A percentile compares a stretch with the other conserved stretches of the same genome.
These are phyloP conservation scores for Tetragnatha montana DNA, from an alignment of 2,888 invertebrate species.

Conservation along the genomic window DNA sequence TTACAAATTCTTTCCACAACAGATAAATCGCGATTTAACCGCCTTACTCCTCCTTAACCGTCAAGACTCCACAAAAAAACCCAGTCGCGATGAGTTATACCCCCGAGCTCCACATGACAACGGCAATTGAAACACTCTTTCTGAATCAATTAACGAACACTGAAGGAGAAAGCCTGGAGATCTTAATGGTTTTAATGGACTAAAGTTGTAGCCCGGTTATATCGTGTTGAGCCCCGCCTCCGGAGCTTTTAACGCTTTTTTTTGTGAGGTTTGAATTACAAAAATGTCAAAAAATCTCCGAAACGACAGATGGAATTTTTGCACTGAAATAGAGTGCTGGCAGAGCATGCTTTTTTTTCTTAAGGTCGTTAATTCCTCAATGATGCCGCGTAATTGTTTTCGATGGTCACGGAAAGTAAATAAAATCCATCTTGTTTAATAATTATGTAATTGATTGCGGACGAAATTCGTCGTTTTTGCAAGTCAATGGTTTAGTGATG, in stretches of 20 bases:
- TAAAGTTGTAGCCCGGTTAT: slow-evolving; percentile 37
- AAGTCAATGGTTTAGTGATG: not conserved
- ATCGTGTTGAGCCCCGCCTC: slow-evolving; percentile 20
- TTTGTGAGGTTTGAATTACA: slow-evolving; percentile 10
- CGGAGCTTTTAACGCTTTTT: slow-evolving; percentile 19
- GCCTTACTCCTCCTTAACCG: too few relatives aligned
- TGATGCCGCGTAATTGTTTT: not conserved
- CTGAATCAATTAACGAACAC: not conserved
- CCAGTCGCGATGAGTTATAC: not conserved
- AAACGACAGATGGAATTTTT: not conserved
- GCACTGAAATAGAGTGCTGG: slow-evolving; percentile 12
- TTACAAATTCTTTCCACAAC: too few relatives aligned
- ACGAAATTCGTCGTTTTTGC: not conserved
- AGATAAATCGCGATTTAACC: too few relatives aligned
- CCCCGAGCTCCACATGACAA: not conserved
- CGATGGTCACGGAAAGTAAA: slow-evolving; percentile 24
- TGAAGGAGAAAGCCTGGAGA: not conserved
- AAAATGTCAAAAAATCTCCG: slow-evolving; percentile 1
- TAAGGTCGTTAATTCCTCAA: slow-evolving; percentile 21
- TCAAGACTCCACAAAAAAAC: too few relatives aligned
- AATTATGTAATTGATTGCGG: not conserved
- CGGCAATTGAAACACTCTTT: not conserved
- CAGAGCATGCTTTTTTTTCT: slow-evolving; percentile 2
- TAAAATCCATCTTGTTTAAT: slow-evolving; percentile 2
- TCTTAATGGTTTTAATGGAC: slow-evolving; percentile 41